Base-by-base conservation (phyloP, 2,888 invertebrate species). In the Eristalinus sepulchralis region DNA sequence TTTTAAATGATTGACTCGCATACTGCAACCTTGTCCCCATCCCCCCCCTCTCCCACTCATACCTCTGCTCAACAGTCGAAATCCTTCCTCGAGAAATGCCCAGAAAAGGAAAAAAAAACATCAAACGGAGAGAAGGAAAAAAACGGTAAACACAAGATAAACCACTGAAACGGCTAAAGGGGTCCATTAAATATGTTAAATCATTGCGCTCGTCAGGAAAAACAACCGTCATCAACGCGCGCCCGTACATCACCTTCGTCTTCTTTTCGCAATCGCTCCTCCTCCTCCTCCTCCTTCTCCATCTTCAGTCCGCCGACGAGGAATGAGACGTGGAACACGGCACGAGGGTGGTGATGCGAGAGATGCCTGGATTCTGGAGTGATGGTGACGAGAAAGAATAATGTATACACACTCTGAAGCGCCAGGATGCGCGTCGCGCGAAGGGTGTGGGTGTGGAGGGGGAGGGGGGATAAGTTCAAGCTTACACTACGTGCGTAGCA, bases 131-230 rank as follows among this genome's bases (percentile, higher is more conserved):
- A 53, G 57, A 55, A 60, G 5, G 17, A 34, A 53, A 53, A 55
- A 60, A 66, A 72, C 55, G 68, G 68, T 72, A 77, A 83, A 77
- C 81, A 64, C 64, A 39, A 70, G 81, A 81, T 85, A 82, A 82
- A 77, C 85, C 85, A 68, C 72, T 33, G 47, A 80, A 72, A 72
- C 11, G 39, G 60, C 60, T 77, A 81, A 79, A 82, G 77, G 77
- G 82, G 62, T 80, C 77, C 82, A 82, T 78, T 81, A 85, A 85
- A 85, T 85, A 60, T 82, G 85, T 82, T 85, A 81, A 85, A 85
- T 85, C 85, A 82, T 85, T 85, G 85, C 75, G 77, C 24, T 68
- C 76, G 81, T 85, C 76, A 81, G 67, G 76, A 68, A 81, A 85
- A 81, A 68, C 76, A 81, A 75, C 83, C 84, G 72, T 85, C 84